Evolutionary conservation across 2,888 invertebrate species (phyloP).

Genomic region (Drosophila incognita): DNA sequence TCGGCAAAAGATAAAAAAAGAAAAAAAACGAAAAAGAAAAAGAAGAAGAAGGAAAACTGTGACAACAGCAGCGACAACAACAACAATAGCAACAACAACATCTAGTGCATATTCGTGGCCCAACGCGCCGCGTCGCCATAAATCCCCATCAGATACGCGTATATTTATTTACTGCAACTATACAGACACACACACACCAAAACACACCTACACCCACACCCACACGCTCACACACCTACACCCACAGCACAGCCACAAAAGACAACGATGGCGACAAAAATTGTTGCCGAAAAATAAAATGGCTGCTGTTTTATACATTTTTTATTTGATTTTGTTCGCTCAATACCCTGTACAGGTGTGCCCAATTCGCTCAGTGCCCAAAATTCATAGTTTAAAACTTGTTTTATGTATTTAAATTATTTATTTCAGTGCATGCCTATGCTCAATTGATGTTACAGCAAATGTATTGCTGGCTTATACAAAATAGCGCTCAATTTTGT

Average conservation of each 20-base stretch:
- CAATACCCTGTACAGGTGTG: constrained; percentile 49
- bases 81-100: constrained; percentile 30
- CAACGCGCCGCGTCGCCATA: constrained; percentile 73
- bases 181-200: constrained; percentile 32
- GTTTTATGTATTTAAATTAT: not conserved
- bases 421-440: not conserved
- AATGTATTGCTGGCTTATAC: constrained; percentile 8
- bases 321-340: constrained; percentile 62
- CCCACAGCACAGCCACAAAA: constrained; percentile 36
- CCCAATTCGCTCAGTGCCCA: not conserved
- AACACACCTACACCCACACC: constrained; percentile 16
- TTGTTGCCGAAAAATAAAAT: constrained; percentile 78
- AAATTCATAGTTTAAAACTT: not conserved
- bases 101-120: constrained; percentile 54
- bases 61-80: constrained; percentile 22
- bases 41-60: constrained; percentile 12
- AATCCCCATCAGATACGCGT: constrained; percentile 81
- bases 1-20: constrained; percentile 49
- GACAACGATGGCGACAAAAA: constrained; percentile 73
- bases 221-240: not conserved
- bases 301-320: constrained; percentile 61
- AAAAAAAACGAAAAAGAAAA: not conserved
- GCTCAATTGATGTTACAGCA: constrained; percentile 13
- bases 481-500: not conserved
- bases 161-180: constrained; percentile 79